phyloP scores from a whole-genome alignment of 2,797 vertebrate genomes.

The Pipistrellus pipistrellus region DNA sequence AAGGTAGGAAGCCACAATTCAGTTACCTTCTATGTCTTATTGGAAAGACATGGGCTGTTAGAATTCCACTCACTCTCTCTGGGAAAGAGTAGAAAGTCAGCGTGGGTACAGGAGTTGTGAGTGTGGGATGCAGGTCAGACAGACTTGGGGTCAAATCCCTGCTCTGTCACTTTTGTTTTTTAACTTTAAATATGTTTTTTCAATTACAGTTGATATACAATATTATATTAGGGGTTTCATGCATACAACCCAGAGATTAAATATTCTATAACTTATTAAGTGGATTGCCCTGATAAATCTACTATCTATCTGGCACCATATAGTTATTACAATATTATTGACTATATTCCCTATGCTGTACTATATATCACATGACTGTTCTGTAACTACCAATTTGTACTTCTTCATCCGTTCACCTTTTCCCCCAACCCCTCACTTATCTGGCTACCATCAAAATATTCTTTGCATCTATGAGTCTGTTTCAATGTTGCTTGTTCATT shows the following conservation, averaged over 20 bases:
- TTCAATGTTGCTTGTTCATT: neutral
- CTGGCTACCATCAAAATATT: neutral
- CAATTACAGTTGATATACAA: neutral
- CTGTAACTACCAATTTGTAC: neutral
- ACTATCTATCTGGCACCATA: neutral
- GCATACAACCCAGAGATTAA: neutral
- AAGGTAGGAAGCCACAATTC: neutral
- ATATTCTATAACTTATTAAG: neutral
- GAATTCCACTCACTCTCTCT: neutral
- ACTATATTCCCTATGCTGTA: neutral
- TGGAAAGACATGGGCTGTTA: neutral
- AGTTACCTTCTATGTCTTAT: neutral
- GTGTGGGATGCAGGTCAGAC: neutral
- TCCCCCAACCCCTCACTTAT: neutral
- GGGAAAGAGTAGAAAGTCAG: neutral
- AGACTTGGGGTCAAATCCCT: neutral
- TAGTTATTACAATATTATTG: neutral
- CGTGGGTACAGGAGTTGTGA: neutral
- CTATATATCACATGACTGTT: neutral
- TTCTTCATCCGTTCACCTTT: neutral
- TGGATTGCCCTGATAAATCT: neutral
- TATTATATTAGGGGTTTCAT: neutral
- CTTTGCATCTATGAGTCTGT: neutral
- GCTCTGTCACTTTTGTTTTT: neutral
- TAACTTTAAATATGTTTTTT: neutral